Base-by-base conservation (phyloP, 1,140 invertebrate genomes). In the Drosophila kohkoa region DNA sequence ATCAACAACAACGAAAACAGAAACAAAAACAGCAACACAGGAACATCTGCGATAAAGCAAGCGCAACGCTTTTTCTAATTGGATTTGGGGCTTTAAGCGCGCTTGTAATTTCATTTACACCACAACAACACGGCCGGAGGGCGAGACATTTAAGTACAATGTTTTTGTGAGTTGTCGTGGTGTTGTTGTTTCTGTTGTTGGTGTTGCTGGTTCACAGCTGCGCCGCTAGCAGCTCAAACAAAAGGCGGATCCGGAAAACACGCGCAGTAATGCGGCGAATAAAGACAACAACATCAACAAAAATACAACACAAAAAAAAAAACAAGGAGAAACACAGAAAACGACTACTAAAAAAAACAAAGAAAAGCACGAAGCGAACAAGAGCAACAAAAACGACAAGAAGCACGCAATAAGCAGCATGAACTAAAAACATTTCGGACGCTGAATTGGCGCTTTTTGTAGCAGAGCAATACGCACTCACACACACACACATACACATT, bases 51-150 rank as follows among this genome's bases (percentile, higher is more conserved):
- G 73, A 88, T 88, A 81, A 88, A 69, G 62, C 73, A 69, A 52
- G 60, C 65, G 57, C 69, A 45, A 58, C 79, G 77, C 55, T 78
- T 80, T 78, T 82, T 85, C 66, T 89, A 88, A 89, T 88, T 89
- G 85, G 86, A 85, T 88, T 88, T 88, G 83, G 68, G 85, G 85
- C 83, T 88, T 88, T 89, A 89, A 83, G 85, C 85, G 88, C 73
- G 72, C 77, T 89, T 89, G 85, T 88, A 89, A 89, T 88, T 88
- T 88, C 75, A 88, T 89, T 88, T 89, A 81, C 83, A 85, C 80
- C 80, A 77, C 67, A 75, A 46, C 64, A 78, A 81, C 64, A 58
- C 20, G 43, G 32, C 70, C 60, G 66, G 71, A 70, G 66, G 73
- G 62, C 70, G 72, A 79, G 80, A 78, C 74, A 88, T 88, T 87